phyloP scores from a whole-genome alignment of 35 echinoderm and acorn worm genomes.

The Apostichopus japonicus region DNA sequence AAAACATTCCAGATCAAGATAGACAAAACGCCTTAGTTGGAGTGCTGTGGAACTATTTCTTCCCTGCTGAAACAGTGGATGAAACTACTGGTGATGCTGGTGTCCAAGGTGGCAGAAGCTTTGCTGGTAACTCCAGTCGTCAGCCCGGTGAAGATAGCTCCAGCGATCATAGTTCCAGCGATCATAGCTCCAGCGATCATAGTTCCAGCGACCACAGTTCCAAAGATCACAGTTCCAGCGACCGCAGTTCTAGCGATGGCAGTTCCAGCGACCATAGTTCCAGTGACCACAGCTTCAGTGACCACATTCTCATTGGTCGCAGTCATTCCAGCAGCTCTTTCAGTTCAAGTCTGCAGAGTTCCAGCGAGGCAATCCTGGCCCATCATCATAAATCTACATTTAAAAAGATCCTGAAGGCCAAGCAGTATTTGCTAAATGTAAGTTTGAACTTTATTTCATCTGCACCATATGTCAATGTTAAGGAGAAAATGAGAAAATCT shows the following conservation, averaged over 20 bases:
- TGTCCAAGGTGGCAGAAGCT: neutral
- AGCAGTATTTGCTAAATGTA: slow-evolving; percentile 25
- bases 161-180: neutral
- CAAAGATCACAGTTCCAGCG: neutral
- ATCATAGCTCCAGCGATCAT: neutral
- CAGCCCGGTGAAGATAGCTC: neutral
- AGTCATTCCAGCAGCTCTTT: neutral
- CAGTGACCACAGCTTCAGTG: neutral
- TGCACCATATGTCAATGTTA: too few species aligned
- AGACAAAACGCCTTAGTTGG: neutral
- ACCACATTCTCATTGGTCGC: neutral
- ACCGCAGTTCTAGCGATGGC: neutral
- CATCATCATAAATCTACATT: neutral
- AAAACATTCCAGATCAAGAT: neutral
- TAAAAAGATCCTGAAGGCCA: neutral
- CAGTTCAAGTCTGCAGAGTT: neutral
- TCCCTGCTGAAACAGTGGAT: neutral
- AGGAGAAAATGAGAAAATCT: too few species aligned
- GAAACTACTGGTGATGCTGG: neutral
- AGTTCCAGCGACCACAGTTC: neutral
- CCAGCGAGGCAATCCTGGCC: neutral
- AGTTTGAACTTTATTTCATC: neutral
- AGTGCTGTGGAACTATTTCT: neutral
- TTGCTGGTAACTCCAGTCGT: neutral
- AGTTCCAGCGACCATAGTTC: neutral